Evolutionary conservation across 2,888 invertebrate species (phyloP), one percentile per base, ranked within the genome.

Genomic region (Agriopis aurantiaria): DNA sequence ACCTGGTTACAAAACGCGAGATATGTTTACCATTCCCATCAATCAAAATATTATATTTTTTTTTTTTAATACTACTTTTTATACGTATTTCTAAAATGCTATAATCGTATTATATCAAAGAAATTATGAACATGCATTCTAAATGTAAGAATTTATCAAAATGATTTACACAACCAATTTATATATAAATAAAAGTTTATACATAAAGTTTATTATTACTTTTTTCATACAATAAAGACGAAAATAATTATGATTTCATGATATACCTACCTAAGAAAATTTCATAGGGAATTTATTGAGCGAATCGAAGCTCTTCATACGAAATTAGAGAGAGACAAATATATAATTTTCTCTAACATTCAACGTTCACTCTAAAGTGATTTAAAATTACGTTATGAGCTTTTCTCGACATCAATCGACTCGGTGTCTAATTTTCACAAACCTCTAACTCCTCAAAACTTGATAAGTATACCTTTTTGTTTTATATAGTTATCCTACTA

Each of bases 61-160:
- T n/a, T 12, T 4, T 52, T 7, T 8, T 48, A 23, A 17, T 60
- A 64, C 65, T 70, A 71, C 64, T 70, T 53, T 55, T 12, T 33
- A 43, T 66, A 68, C 64, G 65, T 68, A 70, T 45, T 41, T 57
- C 52, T 63, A 43, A 48, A 65, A 65, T 43, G 10, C 33, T 63
- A n/a, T n/a, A 41, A 55, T 41, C 43, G 11, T 61, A 45, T 60
- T 17, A 17, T 11, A n/a, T n/a, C 12, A 40, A 40, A 53, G 33
- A 49, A 60, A 41, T 49, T 49, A n/a, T 55, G 41, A 55, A 40
- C n/a, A 55, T 49, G 40, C 9, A 33, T 1, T 8, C 10, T 6
- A 56, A 14, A 41, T 40, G 17, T 17, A 48, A 43, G 48, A 23
- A 23, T 48, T 59, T 48, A 51, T 49, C 49, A 40, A 59, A 46